Base-by-base conservation (phyloP, 2,797 vertebrate species). In the Mastacembelus armatus region DNA sequence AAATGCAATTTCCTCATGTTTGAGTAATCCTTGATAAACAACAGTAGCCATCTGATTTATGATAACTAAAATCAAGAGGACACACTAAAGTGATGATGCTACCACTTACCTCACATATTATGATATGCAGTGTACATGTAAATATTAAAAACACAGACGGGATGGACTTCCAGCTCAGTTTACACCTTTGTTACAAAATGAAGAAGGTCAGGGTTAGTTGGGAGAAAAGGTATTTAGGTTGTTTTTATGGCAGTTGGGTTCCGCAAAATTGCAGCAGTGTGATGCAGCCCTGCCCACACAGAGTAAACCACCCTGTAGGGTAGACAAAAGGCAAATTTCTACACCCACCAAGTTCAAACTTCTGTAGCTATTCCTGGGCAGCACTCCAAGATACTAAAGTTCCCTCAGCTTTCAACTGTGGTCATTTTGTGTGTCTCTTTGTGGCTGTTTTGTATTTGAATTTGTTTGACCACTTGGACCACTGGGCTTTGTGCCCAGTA, bases 221-320 rank as follows among this genome's bases (percentile, higher is more conserved):
- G 45, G 63, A 38, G 45, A 1, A 27, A 38, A 33, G 44, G 62
- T 63, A 58, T 77, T 71, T 62, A 65, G 52, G 69, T 80, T 48
- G 87, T 89, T 87, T 80, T 82, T 84, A 84, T 84, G 67, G 79
- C 16, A 80, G 65, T 80, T 44, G 63, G 26, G 47, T 66, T 64
- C 52, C 43, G 72, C 30, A 40, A 71, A 61, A 64, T 74, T 72
- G 61, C 56, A 43, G 67, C 47, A 47, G 60, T 52, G 39, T 2
- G 35, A 58, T 65, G 49, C 84, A 47, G 58, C 82, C 80, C 84
- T 47, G 58, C 82, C 80, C 75, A 88, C 86, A 50, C 55, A 11
- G 24, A 43, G 32, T 51, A 57, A 51, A 57, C 47, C 54, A 2
- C 44, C 63, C 29, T 40, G 66, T 36, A 26, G 30, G 51, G 40